Conservation (phyloP, 2,888 invertebrate genomes). For the Myopa testacea region DNA sequence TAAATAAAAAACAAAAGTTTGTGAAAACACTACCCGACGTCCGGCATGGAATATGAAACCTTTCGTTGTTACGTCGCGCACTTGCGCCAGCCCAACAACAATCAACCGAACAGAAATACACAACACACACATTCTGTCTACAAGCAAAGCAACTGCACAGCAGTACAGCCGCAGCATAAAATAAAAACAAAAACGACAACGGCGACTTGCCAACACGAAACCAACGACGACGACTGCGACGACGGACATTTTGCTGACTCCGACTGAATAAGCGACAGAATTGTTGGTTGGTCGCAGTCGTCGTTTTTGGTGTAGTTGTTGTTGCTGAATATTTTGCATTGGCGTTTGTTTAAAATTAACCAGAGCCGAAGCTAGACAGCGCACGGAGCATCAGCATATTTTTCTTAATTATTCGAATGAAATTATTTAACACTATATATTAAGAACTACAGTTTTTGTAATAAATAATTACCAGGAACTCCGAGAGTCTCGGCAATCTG, state of each 20-base stretch:
- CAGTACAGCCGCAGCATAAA: slow-evolving; percentile 36
- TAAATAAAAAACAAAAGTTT: slow-evolving; percentile 38
- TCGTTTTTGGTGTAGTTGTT: slow-evolving; percentile 18
- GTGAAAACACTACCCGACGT: slow-evolving; percentile 19
- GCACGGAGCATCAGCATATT: neutral
- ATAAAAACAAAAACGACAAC: slow-evolving; percentile 26
- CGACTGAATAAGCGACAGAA: slow-evolving; percentile 22
- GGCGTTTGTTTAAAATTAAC: slow-evolving; percentile 36
- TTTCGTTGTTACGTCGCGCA: slow-evolving; percentile 42
- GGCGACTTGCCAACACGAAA: slow-evolving; percentile 28
- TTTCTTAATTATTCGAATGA: slow-evolving; percentile 16
- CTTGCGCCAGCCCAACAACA: slow-evolving; percentile 33
- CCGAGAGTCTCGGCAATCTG: slow-evolving; percentile 64
- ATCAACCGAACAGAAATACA: slow-evolving; percentile 23
- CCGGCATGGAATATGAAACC: slow-evolving; percentile 24
- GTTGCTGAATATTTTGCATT: slow-evolving; percentile 8
- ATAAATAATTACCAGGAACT: slow-evolving; percentile 59
- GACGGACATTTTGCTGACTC: slow-evolving; percentile 37
- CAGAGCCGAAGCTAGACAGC: slow-evolving; percentile 21
- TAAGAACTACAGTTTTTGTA: neutral
- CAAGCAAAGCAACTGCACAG: slow-evolving; percentile 43
- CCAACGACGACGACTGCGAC: slow-evolving; percentile 35
- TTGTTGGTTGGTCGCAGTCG: slow-evolving; percentile 6
- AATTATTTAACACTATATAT: neutral
- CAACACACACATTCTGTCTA: slow-evolving; percentile 25